Evolutionary conservation across 2,888 invertebrate species (phyloP), one percentile per base, ranked within the genome.

Genomic region (Metalampra italica): DNA sequence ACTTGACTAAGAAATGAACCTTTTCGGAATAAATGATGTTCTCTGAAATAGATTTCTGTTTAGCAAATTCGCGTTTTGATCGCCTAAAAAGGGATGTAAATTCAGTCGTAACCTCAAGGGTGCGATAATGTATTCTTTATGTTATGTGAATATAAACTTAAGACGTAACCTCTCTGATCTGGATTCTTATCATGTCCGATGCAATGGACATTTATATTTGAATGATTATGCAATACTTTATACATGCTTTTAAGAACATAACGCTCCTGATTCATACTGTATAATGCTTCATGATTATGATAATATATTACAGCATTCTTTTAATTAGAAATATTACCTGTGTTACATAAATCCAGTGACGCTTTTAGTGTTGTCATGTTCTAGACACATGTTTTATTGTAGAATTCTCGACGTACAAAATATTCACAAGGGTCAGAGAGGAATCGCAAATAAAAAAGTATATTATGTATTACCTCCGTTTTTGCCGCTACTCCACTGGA

Each of bases 401-500:
- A 1, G 1, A 34, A 34, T 34, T 39, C 39, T 13, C 9, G 3
- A 37, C 12, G 2, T 14, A 14, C 51, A 48, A 69, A 64, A 67
- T 69, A 70, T 68, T 64, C 55, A 60, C 56, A 60, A 63, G 60
- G 63, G 66, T 66, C 46, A 46, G 48, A 53, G 54, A 50, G 53
- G 59, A 32, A 15, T 32, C 45, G 46, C 45, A 12, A 46, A 15
- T 44, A 43, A 48, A 46, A 42, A 43, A 43, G 37, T 40, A 38
- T 34, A 15, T 22, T 32, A 11, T 32, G 22, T 43, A 15, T 52
- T 68, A 87, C 94, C 94, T 66, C 92, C 93, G 60, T 91, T 91
- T 47, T 63, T 75, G 0, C 84, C 77, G 22, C 68, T 73, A 62
- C 90, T 91, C 96, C 96, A 96, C 62, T 96, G 96, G 70, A 93